Conservation (phyloP, 2,888 invertebrate genomes). For the Drosophila leonis region DNA sequence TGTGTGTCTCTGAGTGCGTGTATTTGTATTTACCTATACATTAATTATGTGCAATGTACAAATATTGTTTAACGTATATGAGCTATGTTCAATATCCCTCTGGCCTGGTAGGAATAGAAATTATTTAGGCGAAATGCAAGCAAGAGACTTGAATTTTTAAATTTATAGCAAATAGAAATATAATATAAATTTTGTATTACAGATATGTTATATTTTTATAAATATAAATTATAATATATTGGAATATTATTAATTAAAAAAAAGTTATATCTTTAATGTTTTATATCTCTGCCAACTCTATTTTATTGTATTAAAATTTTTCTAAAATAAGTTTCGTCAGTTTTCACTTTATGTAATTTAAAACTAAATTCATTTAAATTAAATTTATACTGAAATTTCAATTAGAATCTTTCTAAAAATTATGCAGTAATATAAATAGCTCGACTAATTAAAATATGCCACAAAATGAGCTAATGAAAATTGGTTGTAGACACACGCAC, state of each 20-base stretch:
- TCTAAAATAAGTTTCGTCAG: neutral
- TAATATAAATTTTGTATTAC: too few species aligned
- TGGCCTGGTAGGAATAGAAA: neutral
- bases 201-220: too few species aligned
- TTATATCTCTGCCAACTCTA: neutral
- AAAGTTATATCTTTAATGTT: too few species aligned
- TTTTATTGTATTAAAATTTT: neutral
- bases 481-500: neutral
- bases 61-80: neutral
- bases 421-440: neutral
- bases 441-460: constrained; percentile 7
- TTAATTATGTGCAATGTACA: neutral
- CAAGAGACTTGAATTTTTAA: neutral
- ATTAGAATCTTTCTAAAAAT: neutral
- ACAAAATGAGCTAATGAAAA: constrained; percentile 12
- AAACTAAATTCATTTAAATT: too few species aligned
- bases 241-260: too few species aligned
- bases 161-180: too few species aligned
- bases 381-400: neutral
- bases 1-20: neutral
- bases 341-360: neutral
- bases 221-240: too few species aligned
- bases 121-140: neutral
- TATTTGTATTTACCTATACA: neutral
- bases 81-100: neutral